Conservation (phyloP, 2,113 vertebrate species). For the Ophiodon elongatus region DNA sequence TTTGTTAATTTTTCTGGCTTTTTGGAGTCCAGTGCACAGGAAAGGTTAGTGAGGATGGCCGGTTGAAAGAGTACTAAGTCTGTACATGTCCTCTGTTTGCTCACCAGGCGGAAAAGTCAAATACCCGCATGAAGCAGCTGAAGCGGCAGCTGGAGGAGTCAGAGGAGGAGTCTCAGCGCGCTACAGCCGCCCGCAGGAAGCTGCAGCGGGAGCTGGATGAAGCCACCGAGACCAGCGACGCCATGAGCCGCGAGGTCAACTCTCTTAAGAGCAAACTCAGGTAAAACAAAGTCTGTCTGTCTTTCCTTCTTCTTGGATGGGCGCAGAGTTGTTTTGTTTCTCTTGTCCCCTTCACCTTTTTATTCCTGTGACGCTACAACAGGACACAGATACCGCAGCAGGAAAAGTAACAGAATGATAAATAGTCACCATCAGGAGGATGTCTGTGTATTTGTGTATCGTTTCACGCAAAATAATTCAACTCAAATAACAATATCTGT, state of each 20-base stretch:
- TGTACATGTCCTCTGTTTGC: not conserved
- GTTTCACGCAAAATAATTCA: not conserved
- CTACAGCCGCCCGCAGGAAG: slow-evolving; percentile 93
- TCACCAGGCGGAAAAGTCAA: slow-evolving; percentile 90
- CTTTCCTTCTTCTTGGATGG: not conserved
- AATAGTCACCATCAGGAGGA: not conserved
- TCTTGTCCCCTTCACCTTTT: not conserved
- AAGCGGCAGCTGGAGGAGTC: slow-evolving; percentile 96
- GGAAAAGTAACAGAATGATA: not conserved
- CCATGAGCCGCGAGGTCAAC: slow-evolving; percentile 84
- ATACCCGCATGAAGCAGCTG: slow-evolving; percentile 90
- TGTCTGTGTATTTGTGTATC: not conserved
- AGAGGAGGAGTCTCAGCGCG: slow-evolving; percentile 95
- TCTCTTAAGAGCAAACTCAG: slow-evolving; percentile 81
- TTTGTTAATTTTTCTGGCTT: not conserved
- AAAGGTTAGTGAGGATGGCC: too few species aligned
- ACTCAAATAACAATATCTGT: not conserved
- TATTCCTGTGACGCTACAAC: not conserved
- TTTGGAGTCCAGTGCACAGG: not conserved
- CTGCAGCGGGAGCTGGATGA: slow-evolving; percentile 97
- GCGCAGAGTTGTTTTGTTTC: not conserved
- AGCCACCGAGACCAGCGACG: slow-evolving; percentile 90
- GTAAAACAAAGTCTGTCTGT: slow-evolving; percentile 42
- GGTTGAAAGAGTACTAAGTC: not conserved
- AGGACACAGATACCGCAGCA: slow-evolving; percentile 2